Evolutionary conservation across 2,113 vertebrate species (phyloP).

Genomic region (Sorex fumeus): DNA sequence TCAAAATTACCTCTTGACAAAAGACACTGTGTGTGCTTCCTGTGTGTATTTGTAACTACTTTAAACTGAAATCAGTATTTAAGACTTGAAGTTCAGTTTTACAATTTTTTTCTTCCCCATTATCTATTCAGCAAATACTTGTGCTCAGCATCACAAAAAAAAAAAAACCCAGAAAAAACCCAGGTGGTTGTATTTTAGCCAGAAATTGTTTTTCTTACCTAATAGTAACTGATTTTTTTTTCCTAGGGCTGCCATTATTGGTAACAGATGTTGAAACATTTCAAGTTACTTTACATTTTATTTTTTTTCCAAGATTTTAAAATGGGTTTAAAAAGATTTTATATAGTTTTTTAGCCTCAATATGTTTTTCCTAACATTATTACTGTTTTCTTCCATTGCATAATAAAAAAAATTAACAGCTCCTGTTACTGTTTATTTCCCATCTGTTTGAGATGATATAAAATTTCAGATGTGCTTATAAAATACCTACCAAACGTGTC

Average conservation of each 20-base stretch:
- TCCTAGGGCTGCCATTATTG: constrained; percentile 60
- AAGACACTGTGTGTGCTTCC: not conserved
- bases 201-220: constrained; percentile 75
- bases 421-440: constrained; percentile 81
- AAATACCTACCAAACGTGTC: constrained; percentile 75
- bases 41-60: not conserved
- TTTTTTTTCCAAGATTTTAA: constrained; percentile 70
- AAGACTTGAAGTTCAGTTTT: constrained; percentile 30
- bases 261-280: constrained; percentile 82
- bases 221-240: constrained; percentile 54
- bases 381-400: constrained; percentile 71
- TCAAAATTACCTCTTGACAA: not conserved
- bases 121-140: constrained; percentile 56
- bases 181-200: constrained; percentile 54
- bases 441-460: constrained; percentile 80
- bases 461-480: constrained; percentile 82
- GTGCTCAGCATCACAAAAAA: constrained; percentile 51
- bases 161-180: too few relatives aligned
- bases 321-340: constrained; percentile 77
- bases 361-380: constrained; percentile 78
- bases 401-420: constrained; percentile 81
- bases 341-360: constrained; percentile 74
- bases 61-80: not conserved
- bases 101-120: constrained; percentile 34
- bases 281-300: constrained; percentile 73